phyloP scores from a whole-genome alignment of 2,888 invertebrate species.

The Nomada ruficornis region DNA sequence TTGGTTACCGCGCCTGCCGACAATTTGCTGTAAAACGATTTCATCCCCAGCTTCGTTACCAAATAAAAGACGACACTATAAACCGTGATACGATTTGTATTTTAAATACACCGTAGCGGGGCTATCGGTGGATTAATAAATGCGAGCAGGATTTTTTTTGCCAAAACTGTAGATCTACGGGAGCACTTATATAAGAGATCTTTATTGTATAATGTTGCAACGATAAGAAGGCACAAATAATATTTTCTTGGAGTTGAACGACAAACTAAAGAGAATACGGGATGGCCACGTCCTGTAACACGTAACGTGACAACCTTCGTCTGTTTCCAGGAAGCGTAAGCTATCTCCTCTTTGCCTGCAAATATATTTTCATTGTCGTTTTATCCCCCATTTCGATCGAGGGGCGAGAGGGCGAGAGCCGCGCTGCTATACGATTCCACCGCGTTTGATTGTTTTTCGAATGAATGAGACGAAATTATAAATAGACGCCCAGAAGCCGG shows the following conservation, averaged over 20 bases:
- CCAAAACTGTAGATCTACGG: conserved; percentile 48
- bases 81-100: background rate
- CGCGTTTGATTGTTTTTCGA: conserved; percentile 69
- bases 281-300: conserved; percentile 63
- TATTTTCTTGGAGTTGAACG: conserved; percentile 75
- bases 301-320: conserved; percentile 77
- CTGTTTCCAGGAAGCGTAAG: conserved; percentile 74
- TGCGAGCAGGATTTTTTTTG: conserved; percentile 22
- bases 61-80: background rate
- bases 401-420: background rate
- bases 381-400: conserved; percentile 67
- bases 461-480: conserved; percentile 71
- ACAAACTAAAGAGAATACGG: conserved; percentile 78
- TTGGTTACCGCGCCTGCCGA: background rate
- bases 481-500: conserved; percentile 57
- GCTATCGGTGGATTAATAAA: too few species aligned
- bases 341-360: conserved; percentile 73
- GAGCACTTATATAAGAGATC: conserved; percentile 50
- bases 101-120: background rate
- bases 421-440: conserved; percentile 52
- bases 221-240: conserved; percentile 62
- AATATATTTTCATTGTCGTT: conserved; percentile 74
- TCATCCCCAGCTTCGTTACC: too few species aligned
- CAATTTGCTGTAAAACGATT: conserved; percentile 1
- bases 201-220: conserved; percentile 57